Base-by-base conservation (phyloP, 1,140 invertebrate species). In the Hypothenemus hampei region DNA sequence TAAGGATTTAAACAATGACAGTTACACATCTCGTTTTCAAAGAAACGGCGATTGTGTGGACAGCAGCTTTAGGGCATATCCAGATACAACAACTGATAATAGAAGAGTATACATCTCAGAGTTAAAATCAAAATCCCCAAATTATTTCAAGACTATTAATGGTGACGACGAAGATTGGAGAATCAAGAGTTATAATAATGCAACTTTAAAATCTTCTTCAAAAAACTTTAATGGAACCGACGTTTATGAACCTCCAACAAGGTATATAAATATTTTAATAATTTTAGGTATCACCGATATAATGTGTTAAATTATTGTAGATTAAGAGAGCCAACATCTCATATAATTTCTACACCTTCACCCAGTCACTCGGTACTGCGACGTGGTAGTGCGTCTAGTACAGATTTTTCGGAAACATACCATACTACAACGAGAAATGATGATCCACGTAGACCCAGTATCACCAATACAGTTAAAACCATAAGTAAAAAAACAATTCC, bases 61-160 rank as follows among this genome's bases (percentile, higher is more conserved):
- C 33, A 37, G 19, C 19, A 39, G 39, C 10, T 33, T 43, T 13
- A 50, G 48, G 21, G 35, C 24, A 33, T 56, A 46, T 20, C 53
- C 44, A 21, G 53, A 56, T 6, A 26, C n/a, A 4, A 54, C 37
- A 19, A 23, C 13, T 2, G 78, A 81, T 55, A 84, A 83, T 61
- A 83, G 82, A 64, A 78, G 81, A 63, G 73, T 83, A 51, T 89
- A 88, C 65, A 73, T 89, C 65, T 80, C 82, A 59, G 81, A 81
- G 1, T 70, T 89, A 7, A 77, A 81, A 59, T 84, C 86, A 57
- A 78, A 84, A 53, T 85, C 87, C 0, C 85, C 86, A 8, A 83
- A 88, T 62, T 75, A 89, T 16, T 90, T 77, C 72, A 82, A 78
- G 67, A 85, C 81, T 39, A 73, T 84, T 50, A 83, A 80, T 65